Conservation (phyloP, 1,140 invertebrate species). For the Drosophila kohkoa region DNA sequence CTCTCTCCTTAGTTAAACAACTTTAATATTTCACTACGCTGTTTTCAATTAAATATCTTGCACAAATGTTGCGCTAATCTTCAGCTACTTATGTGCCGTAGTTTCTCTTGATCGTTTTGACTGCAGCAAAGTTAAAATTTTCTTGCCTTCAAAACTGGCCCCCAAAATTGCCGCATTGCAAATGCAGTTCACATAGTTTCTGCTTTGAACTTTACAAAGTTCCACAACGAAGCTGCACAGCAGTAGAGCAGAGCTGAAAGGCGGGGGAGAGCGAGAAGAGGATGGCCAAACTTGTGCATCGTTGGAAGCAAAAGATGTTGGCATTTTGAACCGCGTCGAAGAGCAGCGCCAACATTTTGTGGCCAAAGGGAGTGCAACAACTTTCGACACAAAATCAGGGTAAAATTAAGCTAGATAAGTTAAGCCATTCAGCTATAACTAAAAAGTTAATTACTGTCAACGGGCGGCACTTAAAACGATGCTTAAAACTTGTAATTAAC, state of each 20-base stretch:
- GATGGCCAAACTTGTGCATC: constrained; percentile 24
- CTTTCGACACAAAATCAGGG: constrained; percentile 42
- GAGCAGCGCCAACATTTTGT: constrained; percentile 22
- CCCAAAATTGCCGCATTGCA: constrained; percentile 68
- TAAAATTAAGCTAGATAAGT: constrained; percentile 21
- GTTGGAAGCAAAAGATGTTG: constrained; percentile 31
- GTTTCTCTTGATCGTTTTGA: background rate
- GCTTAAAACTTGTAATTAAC: constrained; percentile 18
- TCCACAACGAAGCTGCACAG: constrained; percentile 13
- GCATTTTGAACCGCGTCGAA: constrained; percentile 35
- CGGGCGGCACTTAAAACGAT: constrained; percentile 24
- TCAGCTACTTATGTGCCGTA: background rate
- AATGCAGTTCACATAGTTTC: constrained; percentile 72
- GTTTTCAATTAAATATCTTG: background rate
- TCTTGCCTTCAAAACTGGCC: constrained; percentile 2
- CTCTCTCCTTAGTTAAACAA: background rate
- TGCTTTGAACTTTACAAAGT: constrained; percentile 63
- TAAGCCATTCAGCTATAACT: constrained; percentile 3
- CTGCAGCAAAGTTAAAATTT: constrained; percentile 18
- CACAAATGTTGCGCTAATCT: background rate
- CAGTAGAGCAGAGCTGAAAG: background rate
- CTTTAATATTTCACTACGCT: background rate
- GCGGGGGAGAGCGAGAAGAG: background rate
- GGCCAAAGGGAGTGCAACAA: constrained; percentile 19
- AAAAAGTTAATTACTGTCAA: constrained; percentile 41